Percentiles rank a stretch among this genome's conserved stretches.
phyloP scores from a whole-genome alignment of 1,140 invertebrate genomes.

The Eciton burchellii region DNA sequence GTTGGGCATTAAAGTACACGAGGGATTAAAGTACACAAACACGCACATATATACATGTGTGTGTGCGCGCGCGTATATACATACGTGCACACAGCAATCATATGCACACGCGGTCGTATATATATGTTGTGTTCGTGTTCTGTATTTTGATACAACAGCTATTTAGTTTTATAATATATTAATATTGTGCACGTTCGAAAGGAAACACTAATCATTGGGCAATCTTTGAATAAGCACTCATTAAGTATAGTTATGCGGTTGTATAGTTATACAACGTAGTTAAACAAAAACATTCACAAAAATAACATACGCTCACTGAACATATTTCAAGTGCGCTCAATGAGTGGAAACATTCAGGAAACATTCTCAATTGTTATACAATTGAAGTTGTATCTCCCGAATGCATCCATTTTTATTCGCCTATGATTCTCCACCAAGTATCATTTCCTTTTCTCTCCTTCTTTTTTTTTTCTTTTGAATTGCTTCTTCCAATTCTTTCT shows the following conservation, averaged over 20 bases:
- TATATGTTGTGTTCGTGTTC: conserved; percentile 61
- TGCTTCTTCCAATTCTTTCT: not conserved
- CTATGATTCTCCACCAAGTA: conserved; percentile 51
- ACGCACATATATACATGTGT: not conserved
- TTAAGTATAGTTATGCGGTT: too few relatives aligned
- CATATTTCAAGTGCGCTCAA: too few relatives aligned
- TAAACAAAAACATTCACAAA: too few relatives aligned
- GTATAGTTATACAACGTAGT: too few relatives aligned
- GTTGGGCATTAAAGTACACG: conserved; percentile 66
- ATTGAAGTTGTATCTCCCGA: too few relatives aligned
- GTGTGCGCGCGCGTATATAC: not conserved
- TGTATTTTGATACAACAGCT: conserved; percentile 69
- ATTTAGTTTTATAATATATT: conserved; percentile 70
- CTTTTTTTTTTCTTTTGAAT: not conserved
- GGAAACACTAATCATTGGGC: too few relatives aligned
- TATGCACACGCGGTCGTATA: too few relatives aligned
- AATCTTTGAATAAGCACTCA: too few relatives aligned
- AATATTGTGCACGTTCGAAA: conserved; percentile 33
- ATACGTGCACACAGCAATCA: too few relatives aligned
- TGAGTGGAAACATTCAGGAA: too few relatives aligned
- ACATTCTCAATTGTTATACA: too few relatives aligned
- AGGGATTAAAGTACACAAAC: conserved; percentile 62
- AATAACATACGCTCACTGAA: too few relatives aligned
- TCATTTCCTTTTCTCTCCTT: conserved; percentile 53
- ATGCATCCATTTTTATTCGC: conserved; percentile 33